Conservation (phyloP, 2,797 vertebrate genomes). For the Trichosurus vulpecula region DNA sequence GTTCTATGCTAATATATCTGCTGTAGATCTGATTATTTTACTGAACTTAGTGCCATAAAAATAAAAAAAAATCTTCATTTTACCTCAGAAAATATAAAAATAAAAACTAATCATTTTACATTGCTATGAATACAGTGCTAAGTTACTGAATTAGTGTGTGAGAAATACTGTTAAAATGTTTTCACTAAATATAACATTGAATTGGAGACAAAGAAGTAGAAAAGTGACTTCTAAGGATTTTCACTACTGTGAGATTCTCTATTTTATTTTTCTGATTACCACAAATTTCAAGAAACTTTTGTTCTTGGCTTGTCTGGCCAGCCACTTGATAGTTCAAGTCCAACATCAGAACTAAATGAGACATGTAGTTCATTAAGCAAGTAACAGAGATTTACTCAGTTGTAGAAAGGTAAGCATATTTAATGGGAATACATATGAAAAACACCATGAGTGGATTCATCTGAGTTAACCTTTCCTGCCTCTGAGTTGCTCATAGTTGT, state of each 20-base stretch:
- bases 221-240: background rate
- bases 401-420: background rate
- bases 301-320: background rate
- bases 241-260: background rate
- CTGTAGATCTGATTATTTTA: slow-evolving; percentile 37
- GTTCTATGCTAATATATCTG: background rate
- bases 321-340: background rate
- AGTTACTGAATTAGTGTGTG: background rate
- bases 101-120: slow-evolving; percentile 11
- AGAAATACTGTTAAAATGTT: background rate
- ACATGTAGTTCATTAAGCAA: background rate
- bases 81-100: slow-evolving; percentile 13
- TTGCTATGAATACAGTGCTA: background rate
- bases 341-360: background rate
- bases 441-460: background rate
- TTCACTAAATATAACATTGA: background rate
- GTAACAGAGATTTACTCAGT: background rate
- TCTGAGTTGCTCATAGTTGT: background rate
- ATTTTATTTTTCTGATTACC: background rate
- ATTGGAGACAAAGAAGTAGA: background rate
- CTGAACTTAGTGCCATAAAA: slow-evolving; percentile 21
- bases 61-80: background rate
- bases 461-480: background rate
- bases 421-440: background rate
- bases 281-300: background rate